phyloP scores from a whole-genome alignment of 2,797 vertebrate genomes.

The Hyperoplus lanceolatus region DNA sequence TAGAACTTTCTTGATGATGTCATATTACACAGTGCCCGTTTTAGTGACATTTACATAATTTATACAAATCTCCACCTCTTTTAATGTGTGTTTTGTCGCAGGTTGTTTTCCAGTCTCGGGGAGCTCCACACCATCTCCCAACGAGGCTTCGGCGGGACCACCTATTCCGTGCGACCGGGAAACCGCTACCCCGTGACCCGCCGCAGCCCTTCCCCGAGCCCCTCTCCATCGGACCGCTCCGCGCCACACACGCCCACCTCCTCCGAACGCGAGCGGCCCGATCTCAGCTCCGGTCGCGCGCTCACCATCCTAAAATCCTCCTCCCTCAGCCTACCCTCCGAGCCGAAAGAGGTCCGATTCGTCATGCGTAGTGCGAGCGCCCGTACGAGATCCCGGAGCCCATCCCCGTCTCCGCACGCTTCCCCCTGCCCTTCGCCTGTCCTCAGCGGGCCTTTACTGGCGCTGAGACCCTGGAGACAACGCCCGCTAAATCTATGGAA shows the following conservation, averaged over 20 bases:
- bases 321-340: constrained; percentile 96
- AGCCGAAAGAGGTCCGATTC: constrained; percentile 98
- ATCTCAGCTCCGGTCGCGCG: constrained; percentile 78
- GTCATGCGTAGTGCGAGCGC: constrained; percentile 97
- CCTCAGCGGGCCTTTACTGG: constrained; percentile 89
- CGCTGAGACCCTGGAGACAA: constrained; percentile 95
- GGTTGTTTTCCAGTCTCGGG: constrained; percentile 98
- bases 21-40: too few relatives aligned
- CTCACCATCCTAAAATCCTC: constrained; percentile 98
- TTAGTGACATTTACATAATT: not conserved
- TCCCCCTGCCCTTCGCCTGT: constrained; percentile 88
- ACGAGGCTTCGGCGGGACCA: constrained; percentile 93
- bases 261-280: constrained; percentile 73
- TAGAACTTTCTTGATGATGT: too few relatives aligned
- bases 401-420: constrained; percentile 86
- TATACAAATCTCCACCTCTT: not conserved
- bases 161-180: constrained; percentile 94
- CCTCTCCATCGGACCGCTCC: constrained; percentile 89
- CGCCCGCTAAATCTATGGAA: constrained; percentile 97
- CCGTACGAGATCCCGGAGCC: constrained; percentile 92
- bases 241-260: constrained; percentile 84
- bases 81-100: constrained; percentile 78
- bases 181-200: constrained; percentile 95
- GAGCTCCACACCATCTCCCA: constrained; percentile 98
- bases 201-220: constrained; percentile 94